These are phyloP conservation scores for Ammodramus savannarum DNA, from an alignment of 2,113 vertebrate genomes.

Conservation along the genomic window DNA sequence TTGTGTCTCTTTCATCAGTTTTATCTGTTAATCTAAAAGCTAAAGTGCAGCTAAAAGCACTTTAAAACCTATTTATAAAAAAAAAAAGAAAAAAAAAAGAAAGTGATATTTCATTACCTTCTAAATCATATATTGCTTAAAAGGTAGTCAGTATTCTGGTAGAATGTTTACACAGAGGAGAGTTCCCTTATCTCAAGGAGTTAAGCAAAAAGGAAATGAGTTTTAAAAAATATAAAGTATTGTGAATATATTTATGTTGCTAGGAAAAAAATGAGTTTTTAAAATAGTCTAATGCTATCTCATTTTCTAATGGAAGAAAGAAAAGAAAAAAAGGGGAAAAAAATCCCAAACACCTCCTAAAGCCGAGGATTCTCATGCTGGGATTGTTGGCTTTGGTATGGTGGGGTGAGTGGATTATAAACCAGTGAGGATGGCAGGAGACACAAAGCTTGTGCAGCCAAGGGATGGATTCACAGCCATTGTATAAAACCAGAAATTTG, in stretches of 20 bases:
- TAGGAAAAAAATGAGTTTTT: not conserved
- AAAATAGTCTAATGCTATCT: not conserved
- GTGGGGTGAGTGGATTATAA: not conserved
- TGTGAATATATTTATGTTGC: not conserved
- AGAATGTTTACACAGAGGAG: conserved; percentile 30
- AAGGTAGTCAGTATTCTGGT: conserved; percentile 46
- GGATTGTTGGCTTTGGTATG: not conserved
- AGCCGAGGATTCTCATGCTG: not conserved
- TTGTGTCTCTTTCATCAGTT: conserved; percentile 50
- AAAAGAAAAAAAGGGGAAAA: not conserved
- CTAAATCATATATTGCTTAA: conserved; percentile 33
- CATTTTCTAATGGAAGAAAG: not conserved
- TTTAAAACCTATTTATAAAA: conserved; percentile 43
- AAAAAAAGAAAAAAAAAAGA: not conserved
- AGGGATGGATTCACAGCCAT: not conserved
- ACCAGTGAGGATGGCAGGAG: not conserved
- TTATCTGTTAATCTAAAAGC: conserved; percentile 63
- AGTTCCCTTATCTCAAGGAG: conserved; percentile 21
- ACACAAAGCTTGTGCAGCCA: not conserved
- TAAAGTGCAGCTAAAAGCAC: conserved; percentile 59
- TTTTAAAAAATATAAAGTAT: conserved; percentile 13
- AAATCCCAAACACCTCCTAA: not conserved
- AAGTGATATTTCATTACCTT: conserved; percentile 60
- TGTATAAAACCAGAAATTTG: not conserved
- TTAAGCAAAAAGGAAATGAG: conserved; percentile 31